Conservation (phyloP, 1,140 invertebrate genomes). For the Xylocopa sonorina region DNA sequence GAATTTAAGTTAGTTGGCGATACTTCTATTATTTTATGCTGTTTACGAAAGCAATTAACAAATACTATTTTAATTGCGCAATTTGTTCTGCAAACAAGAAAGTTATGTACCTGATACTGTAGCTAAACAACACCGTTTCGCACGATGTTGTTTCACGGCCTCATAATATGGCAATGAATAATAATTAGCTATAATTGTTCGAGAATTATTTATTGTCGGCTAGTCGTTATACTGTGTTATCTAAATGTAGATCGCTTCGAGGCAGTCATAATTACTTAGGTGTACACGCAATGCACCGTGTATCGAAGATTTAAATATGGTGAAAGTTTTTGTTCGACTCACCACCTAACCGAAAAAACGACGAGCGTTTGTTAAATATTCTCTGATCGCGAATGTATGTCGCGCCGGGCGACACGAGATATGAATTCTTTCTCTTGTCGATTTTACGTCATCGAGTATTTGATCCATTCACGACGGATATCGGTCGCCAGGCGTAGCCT, state of each 20-base stretch:
- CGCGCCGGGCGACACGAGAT: not conserved
- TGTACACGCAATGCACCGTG: not conserved
- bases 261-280: constrained; percentile 7
- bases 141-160: not conserved
- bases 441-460: constrained; percentile 12
- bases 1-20: too few relatives aligned
- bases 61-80: too few relatives aligned
- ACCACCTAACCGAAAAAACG: constrained; percentile 9
- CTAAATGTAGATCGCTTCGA: constrained; percentile 5
- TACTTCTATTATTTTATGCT: too few relatives aligned
- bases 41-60: too few relatives aligned
- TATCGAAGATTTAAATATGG: constrained; percentile 21
- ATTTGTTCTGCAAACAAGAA: too few relatives aligned
- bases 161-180: not conserved
- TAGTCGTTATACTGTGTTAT: constrained; percentile 19
- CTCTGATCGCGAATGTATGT: not conserved
- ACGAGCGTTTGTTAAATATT: constrained; percentile 19
- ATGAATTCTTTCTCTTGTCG: constrained; percentile 20
- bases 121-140: not conserved
- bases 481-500: not conserved
- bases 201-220: not conserved
- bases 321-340: not conserved
- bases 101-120: too few relatives aligned
- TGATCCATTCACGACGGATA: constrained; percentile 21
- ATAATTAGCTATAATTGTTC: not conserved